Evolutionary conservation across 1,140 invertebrate species (phyloP), one percentile per base, ranked within the genome.

Genomic region (Pachyrhynchus sulphureomaculatus): DNA sequence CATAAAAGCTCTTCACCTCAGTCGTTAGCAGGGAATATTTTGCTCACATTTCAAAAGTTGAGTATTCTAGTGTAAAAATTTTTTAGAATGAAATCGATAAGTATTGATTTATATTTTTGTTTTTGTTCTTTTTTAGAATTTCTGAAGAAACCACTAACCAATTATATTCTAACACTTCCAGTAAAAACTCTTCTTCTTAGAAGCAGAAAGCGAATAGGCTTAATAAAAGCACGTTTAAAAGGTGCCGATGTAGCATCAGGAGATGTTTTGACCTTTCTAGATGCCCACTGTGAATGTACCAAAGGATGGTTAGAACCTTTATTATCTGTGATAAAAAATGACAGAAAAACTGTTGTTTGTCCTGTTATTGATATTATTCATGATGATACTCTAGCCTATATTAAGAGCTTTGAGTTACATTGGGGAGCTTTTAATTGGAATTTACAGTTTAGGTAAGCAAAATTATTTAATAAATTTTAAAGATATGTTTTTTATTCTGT

Each of bases 341-440:
- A 91, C 61, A 79, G 84, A 71, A 84, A 84, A 67, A 79, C 86
- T 67, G 86, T 96, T 2, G 88, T 95, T n/a, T 95, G 92, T 65
- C 95, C 95, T 0, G 90, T 98, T 1, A 98, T 98, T 51, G 95
- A 98, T 75, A 93, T 97, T 15, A 93, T 98, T 18, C 92, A 91
- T 58, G 95, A 97, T 71, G 89, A 95, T 67, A 94, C 92, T 2
- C 92, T 98, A 68, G 90, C 92, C 41, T 96, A 95, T 68, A 86
- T 91, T 0, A 87, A 89, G 69, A 90, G 88, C 64, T 95, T 96
- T 67, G 93, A 95, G 71, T 80, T 95, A 0, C 92, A 96, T 72
- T 98, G 93, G 93, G 96, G 96, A 6, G 96, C 93, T 0, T 96
- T 99, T 72, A 98, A 97, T 76, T 98, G 96, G 95, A 90, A 94